Conservation (phyloP, 2,888 invertebrate genomes). For the Notodonta ziczac region DNA sequence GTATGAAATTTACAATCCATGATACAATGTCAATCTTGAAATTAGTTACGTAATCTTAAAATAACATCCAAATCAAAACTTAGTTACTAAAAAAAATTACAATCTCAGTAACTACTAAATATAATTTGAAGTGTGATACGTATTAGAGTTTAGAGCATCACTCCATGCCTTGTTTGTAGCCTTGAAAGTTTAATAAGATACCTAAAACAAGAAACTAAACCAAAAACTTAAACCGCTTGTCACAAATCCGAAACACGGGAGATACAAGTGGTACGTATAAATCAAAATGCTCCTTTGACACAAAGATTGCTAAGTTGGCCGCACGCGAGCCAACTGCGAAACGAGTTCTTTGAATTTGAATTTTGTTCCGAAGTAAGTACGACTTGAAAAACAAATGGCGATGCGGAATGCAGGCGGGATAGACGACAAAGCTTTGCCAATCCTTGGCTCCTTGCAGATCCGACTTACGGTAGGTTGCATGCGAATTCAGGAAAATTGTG, state of each 20-base stretch:
- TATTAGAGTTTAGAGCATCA: no score
- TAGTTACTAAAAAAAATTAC: no score
- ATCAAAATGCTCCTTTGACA: conserved; percentile 54
- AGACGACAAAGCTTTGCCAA: conserved; percentile 74
- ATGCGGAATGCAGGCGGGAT: conserved; percentile 59
- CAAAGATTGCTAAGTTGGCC: conserved; percentile 48
- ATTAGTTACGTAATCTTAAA: no score
- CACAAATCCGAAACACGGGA: conserved; percentile 21
- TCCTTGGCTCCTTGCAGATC: conserved; percentile 49
- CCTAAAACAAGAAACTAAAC: conserved; percentile 3
- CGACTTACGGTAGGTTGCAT: conserved; percentile 46
- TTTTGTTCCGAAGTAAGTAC: conserved; percentile 56
- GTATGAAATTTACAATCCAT: no score
- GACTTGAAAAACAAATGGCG: conserved; percentile 72
- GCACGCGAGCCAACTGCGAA: conserved; percentile 50
- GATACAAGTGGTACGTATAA: conserved; percentile 39
- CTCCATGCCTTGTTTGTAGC: no score
- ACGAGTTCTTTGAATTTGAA: conserved; percentile 65
- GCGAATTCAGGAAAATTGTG: conserved; percentile 48
- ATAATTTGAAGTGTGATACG: no score
- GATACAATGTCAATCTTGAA: no score
- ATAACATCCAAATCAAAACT: no score
- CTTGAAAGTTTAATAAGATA: neutral
- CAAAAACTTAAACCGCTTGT: conserved; percentile 16
- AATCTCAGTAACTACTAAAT: no score